Conservation (phyloP, 2,888 invertebrate genomes). For the Baccha elongata region DNA sequence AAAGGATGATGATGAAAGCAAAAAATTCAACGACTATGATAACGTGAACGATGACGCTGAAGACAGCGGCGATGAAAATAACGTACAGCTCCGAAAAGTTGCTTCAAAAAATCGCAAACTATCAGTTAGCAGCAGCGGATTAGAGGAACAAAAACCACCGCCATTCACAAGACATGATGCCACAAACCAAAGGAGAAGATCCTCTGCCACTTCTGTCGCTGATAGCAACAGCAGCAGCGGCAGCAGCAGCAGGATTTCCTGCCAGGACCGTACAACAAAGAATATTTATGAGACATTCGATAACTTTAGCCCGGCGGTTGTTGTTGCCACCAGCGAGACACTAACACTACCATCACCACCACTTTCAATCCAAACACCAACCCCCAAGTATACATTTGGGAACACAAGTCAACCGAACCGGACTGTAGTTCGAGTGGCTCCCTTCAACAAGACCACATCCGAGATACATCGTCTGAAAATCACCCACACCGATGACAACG, state of each 20-base stretch:
- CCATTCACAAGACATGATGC: slow-evolving; percentile 43
- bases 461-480: slow-evolving; percentile 84
- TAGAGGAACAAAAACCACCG: slow-evolving; percentile 67
- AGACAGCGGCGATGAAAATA: slow-evolving; percentile 80
- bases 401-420: slow-evolving; percentile 76
- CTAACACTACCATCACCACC: slow-evolving; percentile 27
- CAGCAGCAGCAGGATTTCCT: slow-evolving; percentile 61
- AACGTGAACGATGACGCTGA: slow-evolving; percentile 79
- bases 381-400: slow-evolving; percentile 49
- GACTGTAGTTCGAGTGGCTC: slow-evolving; percentile 83
- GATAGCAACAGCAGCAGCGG: slow-evolving; percentile 59
- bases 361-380: slow-evolving; percentile 26
- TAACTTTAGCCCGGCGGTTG: slow-evolving; percentile 39
- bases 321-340: not conserved
- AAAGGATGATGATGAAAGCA: slow-evolving; percentile 84
- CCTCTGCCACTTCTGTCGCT: slow-evolving; percentile 19
- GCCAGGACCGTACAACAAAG: slow-evolving; percentile 60
- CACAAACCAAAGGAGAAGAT: slow-evolving; percentile 36
- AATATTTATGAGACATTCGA: slow-evolving; percentile 71
- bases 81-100: slow-evolving; percentile 28
- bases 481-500: slow-evolving; percentile 83
- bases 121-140: slow-evolving; percentile 70
- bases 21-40: slow-evolving; percentile 82
- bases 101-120: slow-evolving; percentile 60
- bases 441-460: slow-evolving; percentile 79